phyloP scores from a whole-genome alignment of 2,797 vertebrate species.

The Melanotaenia parkinsoni region DNA sequence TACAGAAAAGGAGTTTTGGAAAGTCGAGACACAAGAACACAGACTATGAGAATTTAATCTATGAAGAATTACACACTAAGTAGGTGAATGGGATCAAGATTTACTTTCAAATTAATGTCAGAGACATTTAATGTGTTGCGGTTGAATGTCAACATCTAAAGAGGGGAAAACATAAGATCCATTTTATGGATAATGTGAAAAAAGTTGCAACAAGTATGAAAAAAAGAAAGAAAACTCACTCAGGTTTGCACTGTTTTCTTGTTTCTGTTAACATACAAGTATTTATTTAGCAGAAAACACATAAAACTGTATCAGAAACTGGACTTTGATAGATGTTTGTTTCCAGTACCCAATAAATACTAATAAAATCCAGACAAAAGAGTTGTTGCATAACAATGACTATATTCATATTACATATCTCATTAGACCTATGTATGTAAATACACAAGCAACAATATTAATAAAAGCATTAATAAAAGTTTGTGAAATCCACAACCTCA shows the following conservation, averaged over 20 bases:
- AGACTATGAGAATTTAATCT: background rate
- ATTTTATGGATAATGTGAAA: no score
- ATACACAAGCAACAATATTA: background rate
- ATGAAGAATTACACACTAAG: constrained; percentile 1
- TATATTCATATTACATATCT: background rate
- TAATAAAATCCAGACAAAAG: background rate
- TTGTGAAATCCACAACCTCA: no score
- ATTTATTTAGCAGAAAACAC: background rate
- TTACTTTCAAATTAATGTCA: constrained; percentile 22
- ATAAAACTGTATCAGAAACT: background rate
- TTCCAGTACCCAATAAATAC: background rate
- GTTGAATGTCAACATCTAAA: background rate
- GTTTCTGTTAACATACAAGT: background rate
- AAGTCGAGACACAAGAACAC: background rate
- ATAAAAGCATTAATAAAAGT: no score
- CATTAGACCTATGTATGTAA: background rate
- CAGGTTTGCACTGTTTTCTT: background rate
- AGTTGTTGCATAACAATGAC: background rate
- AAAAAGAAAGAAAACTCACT: background rate
- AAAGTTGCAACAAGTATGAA: background rate
- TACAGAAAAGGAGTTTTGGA: background rate
- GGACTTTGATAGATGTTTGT: background rate
- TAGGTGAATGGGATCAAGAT: background rate
- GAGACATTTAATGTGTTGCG: constrained; percentile 14
- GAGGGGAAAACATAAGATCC: background rate